A percentile compares a stretch with the other conserved stretches of the same genome.
These are phyloP conservation scores for Melolontha melolontha DNA, from an alignment of 2,888 invertebrate species.

Conservation along the genomic window DNA sequence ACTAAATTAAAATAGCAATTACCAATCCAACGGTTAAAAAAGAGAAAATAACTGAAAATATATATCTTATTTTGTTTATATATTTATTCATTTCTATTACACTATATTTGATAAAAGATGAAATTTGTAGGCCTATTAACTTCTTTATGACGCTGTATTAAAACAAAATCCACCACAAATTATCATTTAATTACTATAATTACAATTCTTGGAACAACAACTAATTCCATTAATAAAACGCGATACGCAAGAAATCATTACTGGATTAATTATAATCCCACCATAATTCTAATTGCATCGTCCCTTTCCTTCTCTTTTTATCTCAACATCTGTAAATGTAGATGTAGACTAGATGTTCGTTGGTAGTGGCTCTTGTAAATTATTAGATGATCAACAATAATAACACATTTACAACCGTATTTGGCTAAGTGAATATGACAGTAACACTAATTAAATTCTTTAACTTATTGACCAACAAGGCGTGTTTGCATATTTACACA, in stretches of 20 bases:
- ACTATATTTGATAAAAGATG: too few species aligned
- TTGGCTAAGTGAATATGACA: conserved; percentile 15
- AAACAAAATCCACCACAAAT: too few species aligned
- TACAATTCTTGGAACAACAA: background rate
- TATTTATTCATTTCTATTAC: too few species aligned
- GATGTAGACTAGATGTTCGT: background rate
- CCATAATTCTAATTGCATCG: conserved; percentile 11
- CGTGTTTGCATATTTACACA: conserved; percentile 24
- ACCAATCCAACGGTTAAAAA: too few species aligned
- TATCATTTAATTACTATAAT: too few species aligned
- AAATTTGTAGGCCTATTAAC: too few species aligned
- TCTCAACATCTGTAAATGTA: conserved; percentile 4
- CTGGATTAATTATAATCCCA: conserved; percentile 20
- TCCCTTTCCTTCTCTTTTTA: conserved; percentile 12
- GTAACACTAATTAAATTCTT: conserved; percentile 18
- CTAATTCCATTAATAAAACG: conserved; percentile 10
- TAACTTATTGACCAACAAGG: background rate
- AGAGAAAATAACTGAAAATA: too few species aligned
- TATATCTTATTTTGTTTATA: too few species aligned
- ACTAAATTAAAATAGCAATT: too few species aligned
- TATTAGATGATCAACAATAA: conserved; percentile 19
- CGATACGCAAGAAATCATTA: conserved; percentile 7
- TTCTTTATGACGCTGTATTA: too few species aligned
- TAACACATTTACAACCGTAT: conserved; percentile 26
- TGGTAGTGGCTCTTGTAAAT: background rate